Conservation (phyloP, 2,888 invertebrate genomes). For the Physocephala rufipes region DNA sequence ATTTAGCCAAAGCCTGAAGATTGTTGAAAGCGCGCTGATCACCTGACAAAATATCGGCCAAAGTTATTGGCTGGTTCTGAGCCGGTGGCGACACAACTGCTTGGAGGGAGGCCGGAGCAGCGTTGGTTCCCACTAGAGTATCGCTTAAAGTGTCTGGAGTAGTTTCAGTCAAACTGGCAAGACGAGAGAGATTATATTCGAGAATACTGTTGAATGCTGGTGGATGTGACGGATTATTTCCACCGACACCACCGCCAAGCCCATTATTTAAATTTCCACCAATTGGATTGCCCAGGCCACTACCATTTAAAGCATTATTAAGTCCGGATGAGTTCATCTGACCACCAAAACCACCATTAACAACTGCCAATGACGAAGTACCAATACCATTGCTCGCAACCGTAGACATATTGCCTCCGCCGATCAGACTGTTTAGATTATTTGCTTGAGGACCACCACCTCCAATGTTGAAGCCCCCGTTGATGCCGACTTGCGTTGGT, state of each 20-base stretch:
- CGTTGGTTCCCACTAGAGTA: slow-evolving; percentile 48
- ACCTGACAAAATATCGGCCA: slow-evolving; percentile 81
- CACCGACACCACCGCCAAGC: slow-evolving; percentile 42
- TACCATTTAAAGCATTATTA: slow-evolving; percentile 39
- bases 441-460: slow-evolving; percentile 21
- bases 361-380: slow-evolving; percentile 26
- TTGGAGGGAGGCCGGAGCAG: slow-evolving; percentile 51
- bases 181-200: slow-evolving; percentile 85
- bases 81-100: slow-evolving; percentile 64
- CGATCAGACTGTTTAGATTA: slow-evolving; percentile 46
- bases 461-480: slow-evolving; percentile 45
- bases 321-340: slow-evolving; percentile 42
- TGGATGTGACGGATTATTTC: slow-evolving; percentile 60
- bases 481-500: slow-evolving; percentile 38
- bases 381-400: slow-evolving; percentile 41
- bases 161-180: slow-evolving; percentile 82
- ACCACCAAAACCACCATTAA: slow-evolving; percentile 45
- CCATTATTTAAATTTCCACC: slow-evolving; percentile 39
- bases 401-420: slow-evolving; percentile 45
- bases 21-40: slow-evolving; percentile 84
- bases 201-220: slow-evolving; percentile 75
- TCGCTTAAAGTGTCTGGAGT: slow-evolving; percentile 66
- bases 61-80: slow-evolving; percentile 75
- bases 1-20: slow-evolving; percentile 87
- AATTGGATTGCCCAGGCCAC: slow-evolving; percentile 40